These are phyloP conservation scores for Crepidodera aurea DNA, from an alignment of 2,888 invertebrate species.

Conservation along the genomic window DNA sequence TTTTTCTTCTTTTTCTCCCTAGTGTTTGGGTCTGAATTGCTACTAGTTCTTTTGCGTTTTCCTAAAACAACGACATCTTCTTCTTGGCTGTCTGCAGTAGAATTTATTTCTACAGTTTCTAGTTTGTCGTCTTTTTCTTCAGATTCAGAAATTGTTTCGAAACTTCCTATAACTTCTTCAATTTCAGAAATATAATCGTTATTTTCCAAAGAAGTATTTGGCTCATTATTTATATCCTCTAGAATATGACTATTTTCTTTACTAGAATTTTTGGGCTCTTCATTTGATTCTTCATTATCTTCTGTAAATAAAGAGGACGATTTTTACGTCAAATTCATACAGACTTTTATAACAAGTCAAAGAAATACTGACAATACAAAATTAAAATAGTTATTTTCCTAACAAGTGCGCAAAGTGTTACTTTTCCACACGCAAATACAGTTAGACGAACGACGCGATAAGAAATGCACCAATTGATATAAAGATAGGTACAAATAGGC, in stretches of 20 bases:
- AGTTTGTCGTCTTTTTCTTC: not conserved
- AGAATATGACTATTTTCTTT: no score
- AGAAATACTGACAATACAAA: no score
- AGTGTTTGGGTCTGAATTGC: not conserved
- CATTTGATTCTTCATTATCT: not conserved
- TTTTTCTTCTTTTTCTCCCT: constrained; percentile 29
- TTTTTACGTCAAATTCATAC: not conserved
- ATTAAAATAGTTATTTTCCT: not conserved
- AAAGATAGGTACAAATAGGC: no score
- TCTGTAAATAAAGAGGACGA: no score
- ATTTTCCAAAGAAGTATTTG: not conserved
- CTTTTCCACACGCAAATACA: no score
- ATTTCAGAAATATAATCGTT: not conserved
- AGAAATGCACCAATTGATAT: no score
- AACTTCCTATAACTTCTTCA: not conserved
- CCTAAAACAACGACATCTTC: not conserved
- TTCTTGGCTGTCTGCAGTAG: not conserved
- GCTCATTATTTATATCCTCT: no score
- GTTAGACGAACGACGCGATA: no score
- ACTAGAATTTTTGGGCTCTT: no score
- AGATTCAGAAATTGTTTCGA: not conserved
- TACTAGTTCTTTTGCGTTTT: constrained; percentile 10
- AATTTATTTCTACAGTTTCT: not conserved
- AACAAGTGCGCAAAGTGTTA: no score
- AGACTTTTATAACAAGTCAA: no score